Evolutionary conservation across 2,888 invertebrate species (phyloP), one percentile per base, ranked within the genome.

Genomic region (Automeris io): DNA sequence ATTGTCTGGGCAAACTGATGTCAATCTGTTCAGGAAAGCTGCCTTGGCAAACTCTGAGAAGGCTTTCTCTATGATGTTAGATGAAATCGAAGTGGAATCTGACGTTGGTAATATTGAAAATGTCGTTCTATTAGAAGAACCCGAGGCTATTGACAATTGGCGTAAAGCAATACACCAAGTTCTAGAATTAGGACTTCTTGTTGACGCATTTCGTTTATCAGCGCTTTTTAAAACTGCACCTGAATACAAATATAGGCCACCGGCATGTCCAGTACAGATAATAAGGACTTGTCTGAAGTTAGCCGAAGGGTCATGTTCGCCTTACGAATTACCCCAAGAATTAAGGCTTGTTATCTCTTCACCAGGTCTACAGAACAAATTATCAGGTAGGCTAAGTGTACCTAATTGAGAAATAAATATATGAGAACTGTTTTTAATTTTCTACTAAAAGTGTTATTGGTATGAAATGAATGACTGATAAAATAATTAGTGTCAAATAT

Each of bases 311-410:
- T 76, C 87, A 3, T 76, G 89, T 23, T 79, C 87, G 24, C 91
- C 91, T 0, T 88, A 90, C 53, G 89, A 91, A 41, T 66, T 94
- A 49, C 90, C 90, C 1, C 80, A 87, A 33, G 90, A 92, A 55
- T 88, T 93, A 58, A 87, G 91, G 35, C 73, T 89, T 39, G 74
- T 92, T 5, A 83, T 86, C 26, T 73, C 85, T 0, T 80, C 83
- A 18, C 74, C 83, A 3, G 51, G 68, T 9, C 46, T 70, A 26
- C 80, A 78, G 39, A 75, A 69, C 44, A 80, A 75, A 54, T 47
- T 86, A 18, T 69, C 81, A 21, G 57, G 87, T 86, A 49, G 62
- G 71, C 62, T 23, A n/a, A n/a, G n/a, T n/a, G n/a, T n/a, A n/a
- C n/a, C n/a, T n/a, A n/a, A n/a, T n/a, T n/a, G n/a, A n/a, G n/a